Evolutionary conservation across 2,888 invertebrate genomes (phyloP).

Genomic region (Stramonita haemastoma): DNA sequence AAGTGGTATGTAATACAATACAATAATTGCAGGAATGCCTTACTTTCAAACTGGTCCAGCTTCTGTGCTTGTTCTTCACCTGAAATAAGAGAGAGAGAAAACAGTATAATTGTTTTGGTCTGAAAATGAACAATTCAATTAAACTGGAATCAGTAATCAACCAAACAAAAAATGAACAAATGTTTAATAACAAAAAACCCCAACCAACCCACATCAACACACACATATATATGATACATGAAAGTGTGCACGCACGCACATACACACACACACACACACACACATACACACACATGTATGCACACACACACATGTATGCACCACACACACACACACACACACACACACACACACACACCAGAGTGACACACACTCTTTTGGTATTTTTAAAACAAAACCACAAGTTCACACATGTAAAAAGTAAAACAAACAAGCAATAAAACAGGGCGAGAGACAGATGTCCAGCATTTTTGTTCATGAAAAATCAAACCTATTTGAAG

Average conservation of each 20-base stretch:
- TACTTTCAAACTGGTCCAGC: conserved; percentile 20
- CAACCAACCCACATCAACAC: too few species aligned
- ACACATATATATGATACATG: background rate
- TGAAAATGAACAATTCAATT: background rate
- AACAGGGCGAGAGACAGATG: too few species aligned
- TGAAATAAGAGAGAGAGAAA: background rate
- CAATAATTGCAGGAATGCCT: background rate
- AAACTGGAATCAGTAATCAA: too few species aligned
- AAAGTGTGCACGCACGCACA: background rate
- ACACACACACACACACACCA: background rate
- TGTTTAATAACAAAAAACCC: too few species aligned
- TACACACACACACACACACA: conserved; percentile 1
- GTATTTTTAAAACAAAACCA: background rate
- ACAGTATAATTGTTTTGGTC: background rate
- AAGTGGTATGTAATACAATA: background rate
- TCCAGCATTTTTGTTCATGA: too few species aligned
- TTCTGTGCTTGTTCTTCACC: conserved; percentile 1
- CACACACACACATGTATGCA: background rate
- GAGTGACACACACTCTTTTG: background rate
- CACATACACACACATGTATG: background rate
- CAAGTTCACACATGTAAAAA: background rate
- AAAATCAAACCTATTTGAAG: background rate
- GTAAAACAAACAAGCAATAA: background rate
- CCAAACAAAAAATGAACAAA: too few species aligned
- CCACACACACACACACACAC: conserved; percentile 1